Percentiles rank a stretch among this genome's conserved stretches.
Evolutionary conservation across 2,888 invertebrate genomes (phyloP).

Genomic region (Cloeon dipterum): DNA sequence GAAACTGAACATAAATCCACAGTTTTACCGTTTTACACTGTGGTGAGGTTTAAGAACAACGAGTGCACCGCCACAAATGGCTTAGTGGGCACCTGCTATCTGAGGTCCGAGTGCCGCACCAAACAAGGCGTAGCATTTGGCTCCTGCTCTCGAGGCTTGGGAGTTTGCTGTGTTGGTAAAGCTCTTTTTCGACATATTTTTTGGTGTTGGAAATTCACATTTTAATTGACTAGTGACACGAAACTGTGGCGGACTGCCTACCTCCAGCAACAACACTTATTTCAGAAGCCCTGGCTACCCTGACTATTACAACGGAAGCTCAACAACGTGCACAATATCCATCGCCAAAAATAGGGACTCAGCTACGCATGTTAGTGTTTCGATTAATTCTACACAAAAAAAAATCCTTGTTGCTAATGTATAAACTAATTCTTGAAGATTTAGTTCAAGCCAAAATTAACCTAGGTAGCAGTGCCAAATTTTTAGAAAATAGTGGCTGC

Average conservation of each 20-base stretch:
- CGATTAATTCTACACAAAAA: too few relatives aligned
- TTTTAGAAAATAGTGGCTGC: too few relatives aligned
- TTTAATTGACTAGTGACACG: conserved; percentile 31
- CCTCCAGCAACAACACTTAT: conserved; percentile 58
- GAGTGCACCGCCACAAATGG: conserved; percentile 39
- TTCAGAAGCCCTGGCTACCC: conserved; percentile 62
- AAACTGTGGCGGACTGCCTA: conserved; percentile 39
- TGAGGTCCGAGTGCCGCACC: conserved; percentile 46
- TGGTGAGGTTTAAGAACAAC: conserved; percentile 53
- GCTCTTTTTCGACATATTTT: too few relatives aligned
- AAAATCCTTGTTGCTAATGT: too few relatives aligned
- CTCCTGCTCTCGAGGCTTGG: conserved; percentile 45
- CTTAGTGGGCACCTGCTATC: conserved; percentile 51
- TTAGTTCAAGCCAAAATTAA: too few relatives aligned
- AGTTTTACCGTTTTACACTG: conserved; percentile 40
- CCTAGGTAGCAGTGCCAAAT: too few relatives aligned
- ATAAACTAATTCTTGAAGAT: background rate
- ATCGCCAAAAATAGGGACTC: conserved; percentile 41
- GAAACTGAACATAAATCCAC: conserved; percentile 4
- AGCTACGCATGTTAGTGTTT: conserved; percentile 55
- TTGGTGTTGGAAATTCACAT: too few relatives aligned
- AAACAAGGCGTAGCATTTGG: conserved; percentile 50
- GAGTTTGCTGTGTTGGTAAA: conserved; percentile 67
- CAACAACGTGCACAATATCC: conserved; percentile 42
- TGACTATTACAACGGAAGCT: conserved; percentile 34